Conservation (phyloP, 2,797 vertebrate genomes). For the Phalloptychus januarius region DNA sequence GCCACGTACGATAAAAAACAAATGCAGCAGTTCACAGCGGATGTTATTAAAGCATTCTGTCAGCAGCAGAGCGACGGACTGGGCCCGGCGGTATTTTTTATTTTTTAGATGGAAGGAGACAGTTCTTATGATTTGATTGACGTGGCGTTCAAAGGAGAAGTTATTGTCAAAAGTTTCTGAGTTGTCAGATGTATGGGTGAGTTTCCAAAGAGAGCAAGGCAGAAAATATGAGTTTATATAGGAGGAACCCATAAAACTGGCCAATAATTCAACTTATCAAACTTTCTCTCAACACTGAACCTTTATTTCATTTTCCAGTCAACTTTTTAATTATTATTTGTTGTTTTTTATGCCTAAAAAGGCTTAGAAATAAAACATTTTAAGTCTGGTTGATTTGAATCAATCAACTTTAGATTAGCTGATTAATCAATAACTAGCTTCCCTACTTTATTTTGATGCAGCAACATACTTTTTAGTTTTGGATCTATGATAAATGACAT, state of each 20-base stretch:
- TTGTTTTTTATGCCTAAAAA: neutral
- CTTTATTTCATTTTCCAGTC: neutral
- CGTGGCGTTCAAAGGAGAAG: neutral
- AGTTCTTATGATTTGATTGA: neutral
- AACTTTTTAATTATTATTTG: neutral
- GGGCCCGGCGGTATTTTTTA: neutral
- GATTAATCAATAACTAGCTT: too few species aligned
- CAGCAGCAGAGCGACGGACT: neutral
- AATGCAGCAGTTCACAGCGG: neutral
- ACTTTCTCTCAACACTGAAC: neutral
- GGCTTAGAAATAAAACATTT: neutral
- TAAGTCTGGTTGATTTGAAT: neutral
- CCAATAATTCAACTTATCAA: neutral
- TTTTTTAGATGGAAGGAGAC: neutral
- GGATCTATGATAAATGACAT: too few species aligned
- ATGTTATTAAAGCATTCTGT: neutral
- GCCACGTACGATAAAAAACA: neutral
- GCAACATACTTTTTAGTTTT: too few species aligned
- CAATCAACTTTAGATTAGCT: too few species aligned
- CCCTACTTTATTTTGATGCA: too few species aligned
- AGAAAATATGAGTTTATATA: neutral
- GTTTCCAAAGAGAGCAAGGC: neutral
- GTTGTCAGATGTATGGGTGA: conserved; percentile 10
- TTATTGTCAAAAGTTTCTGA: conserved; percentile 12
- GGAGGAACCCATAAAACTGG: neutral